These are phyloP conservation scores for Taurulus bubalis DNA, from an alignment of 2,113 vertebrate genomes.

Conservation along the genomic window DNA sequence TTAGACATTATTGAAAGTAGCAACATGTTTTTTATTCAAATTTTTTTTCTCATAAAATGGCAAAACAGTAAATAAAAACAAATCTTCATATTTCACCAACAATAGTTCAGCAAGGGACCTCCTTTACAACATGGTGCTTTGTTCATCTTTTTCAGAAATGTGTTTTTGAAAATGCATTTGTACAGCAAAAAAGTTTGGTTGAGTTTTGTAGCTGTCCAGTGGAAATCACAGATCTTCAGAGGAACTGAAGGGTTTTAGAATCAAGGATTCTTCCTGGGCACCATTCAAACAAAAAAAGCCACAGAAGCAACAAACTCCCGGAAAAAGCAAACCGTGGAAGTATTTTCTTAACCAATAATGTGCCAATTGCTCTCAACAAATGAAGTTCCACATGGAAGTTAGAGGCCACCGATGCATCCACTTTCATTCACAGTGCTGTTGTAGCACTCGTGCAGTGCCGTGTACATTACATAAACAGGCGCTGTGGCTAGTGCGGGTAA, in stretches of 20 bases:
- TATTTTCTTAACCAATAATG: neutral
- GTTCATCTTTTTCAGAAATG: neutral
- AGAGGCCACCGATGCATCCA: neutral
- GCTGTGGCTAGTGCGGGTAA: constrained; percentile 34
- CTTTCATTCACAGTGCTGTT: constrained; percentile 21
- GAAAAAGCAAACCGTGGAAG: neutral
- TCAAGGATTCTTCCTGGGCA: neutral
- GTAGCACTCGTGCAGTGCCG: constrained; percentile 5
- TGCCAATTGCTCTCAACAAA: neutral
- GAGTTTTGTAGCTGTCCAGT: neutral
- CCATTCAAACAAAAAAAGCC: neutral
- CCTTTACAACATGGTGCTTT: neutral
- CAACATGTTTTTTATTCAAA: constrained; percentile 44
- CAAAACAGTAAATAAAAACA: constrained; percentile 1
- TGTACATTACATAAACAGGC: constrained; percentile 34
- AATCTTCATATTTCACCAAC: neutral
- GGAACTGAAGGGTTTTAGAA: neutral
- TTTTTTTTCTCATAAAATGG: constrained; percentile 18
- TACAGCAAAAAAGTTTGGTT: neutral
- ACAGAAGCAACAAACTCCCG: constrained; percentile 3
- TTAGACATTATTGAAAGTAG: constrained; percentile 41
- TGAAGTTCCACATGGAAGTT: neutral
- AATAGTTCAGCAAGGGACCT: constrained; percentile 12
- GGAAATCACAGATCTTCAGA: neutral
- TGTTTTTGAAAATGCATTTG: neutral